Conservation (phyloP, 2,113 vertebrate genomes). For the Xyrauchen texanus region DNA sequence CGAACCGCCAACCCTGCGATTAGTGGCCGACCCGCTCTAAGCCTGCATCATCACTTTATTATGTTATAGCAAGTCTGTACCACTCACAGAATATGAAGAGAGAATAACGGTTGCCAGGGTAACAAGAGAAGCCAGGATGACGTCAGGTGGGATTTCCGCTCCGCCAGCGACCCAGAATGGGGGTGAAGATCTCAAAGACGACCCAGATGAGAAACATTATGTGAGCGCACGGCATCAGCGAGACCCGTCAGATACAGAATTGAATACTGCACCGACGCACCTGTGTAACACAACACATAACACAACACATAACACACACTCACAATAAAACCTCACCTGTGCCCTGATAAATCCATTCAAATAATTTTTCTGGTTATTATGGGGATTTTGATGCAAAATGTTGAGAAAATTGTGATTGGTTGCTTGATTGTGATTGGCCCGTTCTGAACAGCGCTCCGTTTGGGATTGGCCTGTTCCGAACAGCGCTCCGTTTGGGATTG, state of each 20-base stretch:
- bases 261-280: constrained; percentile 83
- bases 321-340: too few species aligned
- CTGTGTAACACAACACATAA: constrained; percentile 67
- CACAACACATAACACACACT: neutral
- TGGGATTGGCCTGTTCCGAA: too few species aligned
- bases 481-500: too few species aligned
- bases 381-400: too few species aligned
- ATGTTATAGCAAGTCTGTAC: neutral
- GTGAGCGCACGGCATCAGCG: constrained; percentile 86
- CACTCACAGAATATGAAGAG: constrained; percentile 92
- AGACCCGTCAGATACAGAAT: constrained; percentile 85
- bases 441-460: too few species aligned
- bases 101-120: constrained; percentile 81
- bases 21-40: too few species aligned
- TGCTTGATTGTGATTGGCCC: too few species aligned
- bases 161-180: constrained; percentile 94
- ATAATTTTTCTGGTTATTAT: too few species aligned
- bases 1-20: too few species aligned
- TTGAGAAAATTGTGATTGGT: too few species aligned
- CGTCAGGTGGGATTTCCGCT: constrained; percentile 90
- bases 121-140: constrained; percentile 84
- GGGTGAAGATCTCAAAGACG: constrained; percentile 95
- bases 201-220: constrained; percentile 92
- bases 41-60: too few species aligned
- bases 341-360: too few species aligned